phyloP scores from a whole-genome alignment of 2,888 invertebrate genomes.

The Darwinula stevensoni region DNA sequence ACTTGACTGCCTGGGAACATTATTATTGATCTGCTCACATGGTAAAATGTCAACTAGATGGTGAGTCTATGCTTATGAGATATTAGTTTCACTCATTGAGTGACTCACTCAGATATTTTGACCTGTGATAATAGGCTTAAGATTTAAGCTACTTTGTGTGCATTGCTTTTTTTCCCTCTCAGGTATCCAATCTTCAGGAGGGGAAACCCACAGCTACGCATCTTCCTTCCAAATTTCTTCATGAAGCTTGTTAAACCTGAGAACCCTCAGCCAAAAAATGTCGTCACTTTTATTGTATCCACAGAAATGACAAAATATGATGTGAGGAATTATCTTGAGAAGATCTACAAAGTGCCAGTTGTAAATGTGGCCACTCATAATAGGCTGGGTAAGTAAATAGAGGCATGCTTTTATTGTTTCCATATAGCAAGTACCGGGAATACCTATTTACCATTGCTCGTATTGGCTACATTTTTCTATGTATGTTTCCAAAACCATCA shows the following conservation, averaged over 20 bases:
- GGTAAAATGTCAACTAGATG: no score
- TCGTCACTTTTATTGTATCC: slow-evolving; percentile 63
- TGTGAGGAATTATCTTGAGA: slow-evolving; percentile 70
- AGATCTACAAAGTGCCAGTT: slow-evolving; percentile 67
- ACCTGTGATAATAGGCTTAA: no score
- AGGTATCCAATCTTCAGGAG: slow-evolving; percentile 72
- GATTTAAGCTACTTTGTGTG: no score
- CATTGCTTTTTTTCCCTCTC: not conserved
- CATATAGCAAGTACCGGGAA: not conserved
- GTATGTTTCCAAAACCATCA: no score
- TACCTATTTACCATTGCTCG: not conserved
- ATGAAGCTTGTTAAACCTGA: slow-evolving; percentile 54
- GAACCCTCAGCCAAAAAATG: slow-evolving; percentile 34
- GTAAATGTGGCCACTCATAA: slow-evolving; percentile 44
- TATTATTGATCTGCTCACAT: no score
- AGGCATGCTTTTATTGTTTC: not conserved
- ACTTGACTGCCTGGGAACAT: no score
- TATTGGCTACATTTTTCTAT: no score
- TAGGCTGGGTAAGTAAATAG: slow-evolving; percentile 28
- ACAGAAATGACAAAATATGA: slow-evolving; percentile 78
- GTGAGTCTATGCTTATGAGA: no score
- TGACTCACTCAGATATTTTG: no score
- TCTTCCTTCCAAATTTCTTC: slow-evolving; percentile 91
- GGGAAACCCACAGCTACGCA: slow-evolving; percentile 73
- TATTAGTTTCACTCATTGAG: no score